phyloP scores from a whole-genome alignment of 1,140 invertebrate genomes.

The Stegodyphus dumicola region DNA sequence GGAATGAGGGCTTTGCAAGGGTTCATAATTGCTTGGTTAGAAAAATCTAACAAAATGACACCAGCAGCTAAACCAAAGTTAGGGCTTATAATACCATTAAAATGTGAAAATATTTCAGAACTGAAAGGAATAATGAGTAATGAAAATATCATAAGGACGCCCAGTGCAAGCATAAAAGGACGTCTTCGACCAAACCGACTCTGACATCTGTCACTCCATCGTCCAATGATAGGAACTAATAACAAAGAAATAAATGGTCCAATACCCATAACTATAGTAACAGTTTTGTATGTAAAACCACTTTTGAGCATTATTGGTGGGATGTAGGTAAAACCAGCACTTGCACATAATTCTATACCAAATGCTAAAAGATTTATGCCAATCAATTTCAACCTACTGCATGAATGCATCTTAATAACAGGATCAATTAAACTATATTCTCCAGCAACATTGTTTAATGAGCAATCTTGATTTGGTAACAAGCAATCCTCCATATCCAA shows the following conservation, averaged over 20 bases:
- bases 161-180: slow-evolving; percentile 70
- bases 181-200: slow-evolving; percentile 69
- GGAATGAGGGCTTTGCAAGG: slow-evolving; percentile 71
- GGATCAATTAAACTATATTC: no score
- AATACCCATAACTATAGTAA: slow-evolving; percentile 65
- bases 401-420: not conserved
- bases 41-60: slow-evolving; percentile 70
- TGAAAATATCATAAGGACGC: slow-evolving; percentile 67
- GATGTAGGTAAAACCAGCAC: slow-evolving; percentile 71
- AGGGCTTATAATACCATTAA: slow-evolving; percentile 49
- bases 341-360: slow-evolving; percentile 71
- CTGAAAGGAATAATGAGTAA: slow-evolving; percentile 68
- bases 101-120: slow-evolving; percentile 63
- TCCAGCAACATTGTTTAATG: no score
- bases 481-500: no score
- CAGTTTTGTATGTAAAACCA: slow-evolving; percentile 70
- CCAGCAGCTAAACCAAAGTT: slow-evolving; percentile 66
- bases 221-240: slow-evolving; percentile 70
- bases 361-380: slow-evolving; percentile 70
- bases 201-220: slow-evolving; percentile 69
- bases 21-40: slow-evolving; percentile 70
- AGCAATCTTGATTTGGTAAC: no score
- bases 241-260: slow-evolving; percentile 69
- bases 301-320: slow-evolving; percentile 71
- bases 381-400: slow-evolving; percentile 58